Base-by-base conservation (phyloP, 2,888 invertebrate species). In the Trichogramma evanescens region DNA sequence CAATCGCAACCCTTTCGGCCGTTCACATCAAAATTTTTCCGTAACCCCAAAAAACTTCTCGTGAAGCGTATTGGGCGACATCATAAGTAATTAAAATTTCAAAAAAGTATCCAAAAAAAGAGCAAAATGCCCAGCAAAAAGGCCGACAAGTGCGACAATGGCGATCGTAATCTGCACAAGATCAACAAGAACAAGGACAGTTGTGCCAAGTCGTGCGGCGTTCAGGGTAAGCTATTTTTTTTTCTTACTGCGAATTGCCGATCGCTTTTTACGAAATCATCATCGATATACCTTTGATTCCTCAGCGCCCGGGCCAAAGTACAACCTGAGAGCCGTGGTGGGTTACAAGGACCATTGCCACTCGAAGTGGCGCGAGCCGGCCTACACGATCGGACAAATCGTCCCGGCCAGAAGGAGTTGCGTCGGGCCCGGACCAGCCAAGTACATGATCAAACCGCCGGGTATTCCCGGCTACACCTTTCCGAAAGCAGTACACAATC, bases 301-400 rank as follows among this genome's bases (percentile, higher is more conserved):
- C n/a, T 9, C 7, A 73, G 74, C 65, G 56, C 87, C 88, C 50
- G 88, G 87, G 1, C 87, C 87, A 13, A 69, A 70, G 44, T 87
- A 87, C 76, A 65, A 72, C 70, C 79, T 88, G 57, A 86, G 84
- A 9, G 77, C 85, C 1, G 80, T 84, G 5, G 81, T 84, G n/a
- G 88, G 88, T 2, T 84, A 78, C 74, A 72, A 77, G 5, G 68
- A 76, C 10, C 88, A 88, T 76, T 87, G 87, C 74, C 78, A 81
- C 7, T 83, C 85, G 5, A 83, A 80, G 54, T 78, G 80, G 71
- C 80, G 86, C 63, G 82, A 82, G 74, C 87, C 88, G 4, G 84
- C 85, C 72, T 88, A 80, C 74, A 82, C 86, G 50, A 82, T 88
- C 71, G 84, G 84, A 13, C 72, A 72, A 4, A 76, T 78, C 41